These are phyloP conservation scores for Channa striata DNA, from an alignment of 2,797 vertebrate genomes.

Conservation along the genomic window DNA sequence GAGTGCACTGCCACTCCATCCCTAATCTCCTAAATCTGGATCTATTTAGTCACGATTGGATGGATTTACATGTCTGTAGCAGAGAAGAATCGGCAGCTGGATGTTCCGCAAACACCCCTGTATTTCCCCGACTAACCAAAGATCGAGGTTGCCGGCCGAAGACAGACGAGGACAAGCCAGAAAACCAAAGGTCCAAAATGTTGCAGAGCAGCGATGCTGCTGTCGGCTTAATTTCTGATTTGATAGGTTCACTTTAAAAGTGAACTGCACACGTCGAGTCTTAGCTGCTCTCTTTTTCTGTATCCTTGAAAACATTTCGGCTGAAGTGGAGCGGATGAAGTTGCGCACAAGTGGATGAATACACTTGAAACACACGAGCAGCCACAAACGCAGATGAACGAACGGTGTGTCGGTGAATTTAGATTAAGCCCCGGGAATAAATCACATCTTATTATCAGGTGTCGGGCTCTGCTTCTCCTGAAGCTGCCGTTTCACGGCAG, in stretches of 20 bases:
- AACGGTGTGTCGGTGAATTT: not conserved
- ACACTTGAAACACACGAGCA: not conserved
- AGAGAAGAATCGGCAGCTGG: not conserved
- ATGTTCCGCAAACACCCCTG: not conserved
- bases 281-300: not conserved
- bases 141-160: too few species aligned
- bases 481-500: not conserved
- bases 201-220: too few species aligned
- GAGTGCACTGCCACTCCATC: too few species aligned
- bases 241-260: too few species aligned
- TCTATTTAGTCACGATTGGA: constrained; percentile 32
- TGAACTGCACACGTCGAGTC: not conserved
- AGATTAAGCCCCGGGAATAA: constrained; percentile 12
- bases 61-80: constrained; percentile 2
- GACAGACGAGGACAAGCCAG: too few species aligned
- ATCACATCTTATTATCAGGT: not conserved
- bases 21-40: constrained; percentile 18
- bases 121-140: too few species aligned
- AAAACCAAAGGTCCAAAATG: too few species aligned
- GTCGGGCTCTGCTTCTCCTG: not conserved
- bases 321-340: too few species aligned
- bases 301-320: not conserved
- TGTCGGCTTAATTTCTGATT: too few species aligned
- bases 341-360: not conserved
- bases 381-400: not conserved